Base-by-base conservation (phyloP, 2,113 vertebrate species). In the Oriolus oriolus region DNA sequence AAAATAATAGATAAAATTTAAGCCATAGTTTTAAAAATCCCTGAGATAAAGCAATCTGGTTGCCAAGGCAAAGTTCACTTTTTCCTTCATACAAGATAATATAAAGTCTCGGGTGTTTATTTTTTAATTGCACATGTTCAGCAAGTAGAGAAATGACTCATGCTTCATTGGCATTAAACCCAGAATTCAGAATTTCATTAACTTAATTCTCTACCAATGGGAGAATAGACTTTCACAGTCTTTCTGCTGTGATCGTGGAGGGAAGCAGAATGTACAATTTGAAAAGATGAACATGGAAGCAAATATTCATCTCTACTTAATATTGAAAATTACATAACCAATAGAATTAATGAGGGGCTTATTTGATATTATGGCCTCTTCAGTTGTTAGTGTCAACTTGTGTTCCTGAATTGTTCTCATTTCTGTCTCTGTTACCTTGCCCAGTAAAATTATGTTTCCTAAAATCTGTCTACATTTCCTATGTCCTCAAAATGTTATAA, bases 91-190 rank as follows among this genome's bases (percentile, higher is more conserved):
- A 42, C 9, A 88, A 82, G 63, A 93, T 44, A 68, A 79, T 73
- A 41, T 64, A 69, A 76, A 76, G 2, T 73, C 53, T 90, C 71
- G 73, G 45, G 70, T 85, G 26, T 87, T 90, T 90, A 30, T 81
- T 83, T 86, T 87, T 85, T 87, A 90, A 87, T 87, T 84, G 53
- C 8, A 57, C 19, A 64, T 82, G 21, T 80, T 94, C 66, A 61
- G 52, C 3, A 2, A 71, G 37, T 83, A 57, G 85, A 73, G 33
- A 74, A 69, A 76, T 90, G 49, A 88, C 53, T 94, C 82, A 79
- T 45, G 41, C 31, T 65, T 52, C 60, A 56, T 56, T 90, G 82
- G 31, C 50, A 52, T 88, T 73, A 88, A 85, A 91, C 65, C 33
- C 30, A 84, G 63, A 77, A 69, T 90, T 60, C 2, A 6, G 75